A percentile compares a stretch with the other conserved stretches of the same genome.
Evolutionary conservation across 2,113 vertebrate species (phyloP).

Genomic region (Paralichthys olivaceus): DNA sequence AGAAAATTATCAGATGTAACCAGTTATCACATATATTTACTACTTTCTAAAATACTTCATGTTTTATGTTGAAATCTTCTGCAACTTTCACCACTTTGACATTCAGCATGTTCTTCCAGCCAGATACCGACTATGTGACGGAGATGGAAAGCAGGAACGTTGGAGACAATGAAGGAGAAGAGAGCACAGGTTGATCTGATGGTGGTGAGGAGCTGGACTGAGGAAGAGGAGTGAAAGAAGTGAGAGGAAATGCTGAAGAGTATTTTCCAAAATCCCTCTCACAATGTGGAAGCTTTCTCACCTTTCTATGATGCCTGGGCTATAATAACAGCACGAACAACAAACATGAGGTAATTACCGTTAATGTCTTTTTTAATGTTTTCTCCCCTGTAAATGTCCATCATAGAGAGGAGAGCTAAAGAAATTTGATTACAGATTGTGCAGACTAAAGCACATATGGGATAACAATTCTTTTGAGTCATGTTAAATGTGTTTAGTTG

Average conservation of each 20-base stretch:
- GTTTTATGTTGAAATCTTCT: background rate
- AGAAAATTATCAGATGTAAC: no score
- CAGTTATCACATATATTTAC: no score
- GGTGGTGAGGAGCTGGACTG: no score
- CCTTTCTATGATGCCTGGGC: background rate
- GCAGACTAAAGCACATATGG: background rate
- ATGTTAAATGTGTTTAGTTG: constrained; percentile 17
- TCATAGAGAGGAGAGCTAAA: constrained; percentile 4
- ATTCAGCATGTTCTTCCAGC: no score
- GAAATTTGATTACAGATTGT: constrained; percentile 30
- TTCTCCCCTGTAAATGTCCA: constrained; percentile 8
- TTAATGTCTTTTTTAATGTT: background rate
- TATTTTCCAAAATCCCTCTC: no score
- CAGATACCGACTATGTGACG: no score
- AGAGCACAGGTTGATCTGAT: no score
- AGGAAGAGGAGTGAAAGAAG: no score
- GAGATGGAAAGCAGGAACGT: no score
- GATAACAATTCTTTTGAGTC: constrained; percentile 6
- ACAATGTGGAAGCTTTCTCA: background rate
- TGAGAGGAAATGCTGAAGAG: no score
- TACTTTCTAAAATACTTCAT: background rate
- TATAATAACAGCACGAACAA: background rate
- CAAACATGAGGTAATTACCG: background rate
- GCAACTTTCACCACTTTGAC: background rate
- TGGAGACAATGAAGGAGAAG: no score